phyloP scores from a whole-genome alignment of 2,797 vertebrate species.

The Glossophaga mutica region DNA sequence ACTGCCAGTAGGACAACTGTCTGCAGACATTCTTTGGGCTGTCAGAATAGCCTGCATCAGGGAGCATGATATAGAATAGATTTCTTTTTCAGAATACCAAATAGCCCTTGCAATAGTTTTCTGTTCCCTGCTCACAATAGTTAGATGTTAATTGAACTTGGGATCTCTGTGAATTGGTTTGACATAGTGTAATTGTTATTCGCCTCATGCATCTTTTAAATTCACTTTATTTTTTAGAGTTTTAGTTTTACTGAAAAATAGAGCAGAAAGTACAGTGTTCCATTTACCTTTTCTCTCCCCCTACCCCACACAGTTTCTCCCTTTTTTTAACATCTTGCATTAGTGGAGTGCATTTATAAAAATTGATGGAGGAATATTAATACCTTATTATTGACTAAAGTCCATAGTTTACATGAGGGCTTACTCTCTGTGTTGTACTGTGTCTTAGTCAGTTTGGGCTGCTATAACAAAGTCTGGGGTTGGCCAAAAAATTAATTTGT shows the following conservation, averaged over 20 bases:
- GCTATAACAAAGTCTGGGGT: neutral
- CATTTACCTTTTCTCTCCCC: neutral
- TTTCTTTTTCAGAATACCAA: neutral
- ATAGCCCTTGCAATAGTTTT: neutral
- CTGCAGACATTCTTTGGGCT: neutral
- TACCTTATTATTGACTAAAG: neutral
- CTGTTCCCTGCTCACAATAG: neutral
- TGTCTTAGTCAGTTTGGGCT: neutral
- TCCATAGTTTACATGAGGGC: neutral
- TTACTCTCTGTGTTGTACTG: neutral
- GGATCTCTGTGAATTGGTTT: neutral
- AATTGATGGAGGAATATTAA: neutral
- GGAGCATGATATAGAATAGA: no score
- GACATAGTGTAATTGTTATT: neutral
- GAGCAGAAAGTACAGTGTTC: neutral
- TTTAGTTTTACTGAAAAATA: neutral
- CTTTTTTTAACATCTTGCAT: neutral
- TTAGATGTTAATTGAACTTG: neutral
- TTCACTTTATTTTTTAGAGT: neutral
- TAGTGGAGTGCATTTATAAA: neutral
- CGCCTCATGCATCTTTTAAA: neutral
- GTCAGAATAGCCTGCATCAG: no score
- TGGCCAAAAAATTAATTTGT: neutral
- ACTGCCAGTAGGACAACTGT: fast-evolving
- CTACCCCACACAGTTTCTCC: neutral